Base-by-base conservation (phyloP, 2,797 vertebrate species). In the Neosilurus mollespiculum region DNA sequence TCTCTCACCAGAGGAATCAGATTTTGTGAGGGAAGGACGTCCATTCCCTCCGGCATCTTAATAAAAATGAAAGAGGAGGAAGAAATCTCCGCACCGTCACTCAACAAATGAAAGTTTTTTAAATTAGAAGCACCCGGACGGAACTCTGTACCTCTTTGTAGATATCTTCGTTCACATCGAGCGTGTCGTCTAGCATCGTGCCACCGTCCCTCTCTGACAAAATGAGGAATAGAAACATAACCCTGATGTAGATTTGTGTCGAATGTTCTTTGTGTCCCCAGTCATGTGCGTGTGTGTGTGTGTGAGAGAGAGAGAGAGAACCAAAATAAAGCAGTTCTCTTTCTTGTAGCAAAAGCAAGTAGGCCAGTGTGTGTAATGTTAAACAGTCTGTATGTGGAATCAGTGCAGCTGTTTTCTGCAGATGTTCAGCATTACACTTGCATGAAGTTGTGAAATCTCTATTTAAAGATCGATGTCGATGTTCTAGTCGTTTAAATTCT, bases 401-500 rank as follows among this genome's bases (percentile, higher is more conserved):
- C 73, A 61, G 73, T 77, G 30, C 53, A 22, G 10, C 59, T 78
- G 75, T 65, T 61, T 67, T 12, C 54, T 72, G 77, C 71, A 56
- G 62, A 43, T 51, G 56, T 85, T 81, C 72, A 84, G 78, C 80
- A 81, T 84, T 76, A 78, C 78, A 82, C 81, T 83, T 88, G 89
- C 88, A 89, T 89, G 87, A 84, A 61, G 56, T 82, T 83, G 80
- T 88, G 81, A 82, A 69, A 87, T 87, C 58, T 86, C 81, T 87
- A 86, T 86, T 81, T 87, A 82, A 82, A 87, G 81, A 71, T 78
- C 30, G 80, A 69, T 87, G 79, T 84, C 81, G 84, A 70, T 76
- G 59, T 78, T 90, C 66, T 88, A 86, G 81, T 87, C 64, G 59
- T 88, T 86, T 83, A 64, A 84, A 87, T 88, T 86, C 85, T 90